These are phyloP conservation scores for Gisinianus flammeolus DNA, from an alignment of 2,888 invertebrate species.

Conservation along the genomic window DNA sequence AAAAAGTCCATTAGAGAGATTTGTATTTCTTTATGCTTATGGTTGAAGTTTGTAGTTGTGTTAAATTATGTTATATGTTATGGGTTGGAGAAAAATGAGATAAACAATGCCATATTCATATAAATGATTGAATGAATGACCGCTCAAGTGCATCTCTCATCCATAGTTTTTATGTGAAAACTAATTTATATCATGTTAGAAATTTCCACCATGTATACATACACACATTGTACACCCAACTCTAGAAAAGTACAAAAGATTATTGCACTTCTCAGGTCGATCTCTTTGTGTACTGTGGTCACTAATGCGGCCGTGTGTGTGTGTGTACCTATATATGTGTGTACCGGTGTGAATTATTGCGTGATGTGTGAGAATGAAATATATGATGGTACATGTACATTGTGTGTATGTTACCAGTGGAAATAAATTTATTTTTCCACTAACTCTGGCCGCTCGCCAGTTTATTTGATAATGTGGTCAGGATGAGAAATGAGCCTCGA, in stretches of 20 bases:
- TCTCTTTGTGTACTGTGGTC: background rate
- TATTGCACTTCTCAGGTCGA: background rate
- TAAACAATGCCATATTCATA: background rate
- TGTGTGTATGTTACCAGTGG: slow-evolving; percentile 7
- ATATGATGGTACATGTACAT: background rate
- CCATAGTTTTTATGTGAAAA: background rate
- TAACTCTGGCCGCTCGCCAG: slow-evolving; percentile 21
- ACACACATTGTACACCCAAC: background rate
- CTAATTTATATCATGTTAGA: background rate
- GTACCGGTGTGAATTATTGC: slow-evolving; percentile 28
- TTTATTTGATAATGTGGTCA: slow-evolving; percentile 44
- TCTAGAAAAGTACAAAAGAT: background rate
- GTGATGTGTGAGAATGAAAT: slow-evolving; percentile 39
- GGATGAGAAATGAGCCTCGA: slow-evolving; percentile 44
- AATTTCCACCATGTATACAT: background rate
- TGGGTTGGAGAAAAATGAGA: background rate
- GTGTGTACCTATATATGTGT: background rate
- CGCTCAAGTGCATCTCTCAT: background rate
- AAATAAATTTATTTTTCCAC: slow-evolving; percentile 40
- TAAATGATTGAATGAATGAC: slow-evolving; percentile 21
- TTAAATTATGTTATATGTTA: no score
- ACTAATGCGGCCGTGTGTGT: background rate
- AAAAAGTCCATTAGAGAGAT: no score
- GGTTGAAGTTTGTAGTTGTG: no score
- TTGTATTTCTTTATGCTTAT: no score